A percentile compares a stretch with the other conserved stretches of the same genome.
Conservation (phyloP, 2,888 invertebrate species). For the Scrobipalpa costella region DNA sequence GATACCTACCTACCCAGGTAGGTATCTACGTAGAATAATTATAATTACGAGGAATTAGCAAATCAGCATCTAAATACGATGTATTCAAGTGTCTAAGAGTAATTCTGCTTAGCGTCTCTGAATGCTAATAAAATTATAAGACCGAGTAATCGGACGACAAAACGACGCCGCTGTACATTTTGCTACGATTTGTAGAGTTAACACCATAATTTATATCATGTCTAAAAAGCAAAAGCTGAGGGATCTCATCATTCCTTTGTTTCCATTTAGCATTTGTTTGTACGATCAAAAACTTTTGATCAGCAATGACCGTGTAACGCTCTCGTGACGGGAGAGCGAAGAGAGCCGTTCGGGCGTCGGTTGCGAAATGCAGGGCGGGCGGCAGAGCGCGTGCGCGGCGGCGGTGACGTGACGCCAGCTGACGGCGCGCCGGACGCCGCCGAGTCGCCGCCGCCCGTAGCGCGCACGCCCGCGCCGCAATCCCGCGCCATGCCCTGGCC, state of each 20-base stretch:
- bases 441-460: slow-evolving; percentile 50
- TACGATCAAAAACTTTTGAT: slow-evolving; percentile 14
- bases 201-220: background rate
- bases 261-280: slow-evolving; percentile 14
- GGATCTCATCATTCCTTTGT: slow-evolving; percentile 1
- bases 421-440: slow-evolving; percentile 51
- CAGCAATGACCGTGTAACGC: background rate
- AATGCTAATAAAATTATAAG: no score
- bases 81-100: no score
- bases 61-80: no score
- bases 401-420: slow-evolving; percentile 68
- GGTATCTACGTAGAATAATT: no score
- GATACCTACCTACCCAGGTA: background rate
- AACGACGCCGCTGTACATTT: no score
- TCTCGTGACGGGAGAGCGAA: slow-evolving; percentile 7
- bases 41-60: no score
- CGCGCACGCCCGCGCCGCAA: slow-evolving; percentile 41
- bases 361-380: slow-evolving; percentile 57
- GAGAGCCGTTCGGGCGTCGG: slow-evolving; percentile 29
- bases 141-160: no score
- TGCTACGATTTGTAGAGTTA: background rate
- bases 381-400: slow-evolving; percentile 58
- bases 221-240: background rate
- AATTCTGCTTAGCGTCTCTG: no score
- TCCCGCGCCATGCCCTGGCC: slow-evolving; percentile 54